Conservation (phyloP, 2,113 vertebrate genomes). For the Brachyhypopomus occidentalis region DNA sequence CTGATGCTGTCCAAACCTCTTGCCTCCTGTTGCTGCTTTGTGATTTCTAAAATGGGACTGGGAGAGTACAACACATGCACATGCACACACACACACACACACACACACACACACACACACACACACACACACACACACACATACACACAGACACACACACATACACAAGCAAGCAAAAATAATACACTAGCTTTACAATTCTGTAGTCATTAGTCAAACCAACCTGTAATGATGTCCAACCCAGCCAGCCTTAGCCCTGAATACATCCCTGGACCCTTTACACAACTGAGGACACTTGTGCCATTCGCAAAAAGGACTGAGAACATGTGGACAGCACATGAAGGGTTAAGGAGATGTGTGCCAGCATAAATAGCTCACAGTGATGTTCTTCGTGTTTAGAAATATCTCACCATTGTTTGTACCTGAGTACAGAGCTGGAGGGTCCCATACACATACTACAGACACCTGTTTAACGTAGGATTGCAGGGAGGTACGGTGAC, state of each 20-base stretch:
- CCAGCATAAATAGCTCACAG: too few species aligned
- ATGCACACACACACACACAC: constrained; percentile 27
- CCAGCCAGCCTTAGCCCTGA: background rate
- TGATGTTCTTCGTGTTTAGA: too few species aligned
- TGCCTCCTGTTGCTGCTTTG: constrained; percentile 88
- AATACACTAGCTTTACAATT: constrained; percentile 29
- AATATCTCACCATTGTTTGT: too few species aligned
- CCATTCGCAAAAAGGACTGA: too few species aligned
- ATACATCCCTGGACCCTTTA: too few species aligned
- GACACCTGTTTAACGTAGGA: background rate
- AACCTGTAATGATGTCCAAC: background rate
- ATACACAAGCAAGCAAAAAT: constrained; percentile 18
- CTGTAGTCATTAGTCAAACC: constrained; percentile 26
- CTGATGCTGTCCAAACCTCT: constrained; percentile 77
- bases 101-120: constrained; percentile 29
- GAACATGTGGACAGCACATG: too few species aligned
- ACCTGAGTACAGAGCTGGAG: too few species aligned
- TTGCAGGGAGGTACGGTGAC: background rate
- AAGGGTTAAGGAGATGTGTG: too few species aligned
- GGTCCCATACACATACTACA: too few species aligned
- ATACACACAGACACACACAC: constrained; percentile 30
- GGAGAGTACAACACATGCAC: constrained; percentile 35
- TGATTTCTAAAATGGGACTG: constrained; percentile 78
- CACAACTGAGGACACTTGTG: too few species aligned
- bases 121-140: constrained; percentile 20